Percentiles rank a stretch among this genome's conserved stretches.
These are phyloP conservation scores for Andrena praecox DNA, from an alignment of 2,888 invertebrate genomes.

Conservation along the genomic window DNA sequence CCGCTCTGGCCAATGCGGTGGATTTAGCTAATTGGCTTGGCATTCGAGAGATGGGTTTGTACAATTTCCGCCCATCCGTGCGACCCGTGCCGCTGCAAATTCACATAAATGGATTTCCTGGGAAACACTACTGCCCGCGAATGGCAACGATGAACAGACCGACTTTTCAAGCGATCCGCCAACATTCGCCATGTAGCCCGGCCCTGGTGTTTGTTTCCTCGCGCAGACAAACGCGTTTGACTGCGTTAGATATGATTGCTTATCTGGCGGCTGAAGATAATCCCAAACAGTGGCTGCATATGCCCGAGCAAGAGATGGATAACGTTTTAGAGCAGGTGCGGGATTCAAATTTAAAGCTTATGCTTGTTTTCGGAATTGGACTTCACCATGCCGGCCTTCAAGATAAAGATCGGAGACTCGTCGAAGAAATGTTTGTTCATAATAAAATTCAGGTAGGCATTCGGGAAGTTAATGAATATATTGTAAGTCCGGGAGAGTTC, in stretches of 20 bases:
- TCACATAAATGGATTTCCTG: constrained; percentile 97
- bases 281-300: constrained; percentile 97
- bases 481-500: no score
- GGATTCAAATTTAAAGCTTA: constrained; percentile 96
- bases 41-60: constrained; percentile 94
- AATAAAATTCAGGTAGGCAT: constrained; percentile 94
- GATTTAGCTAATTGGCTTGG: constrained; percentile 99
- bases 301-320: constrained; percentile 94
- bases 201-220: constrained; percentile 98
- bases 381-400: constrained; percentile 99
- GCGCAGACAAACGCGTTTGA: constrained; percentile 97
- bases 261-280: constrained; percentile 95
- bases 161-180: constrained; percentile 96
- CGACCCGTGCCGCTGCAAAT: constrained; percentile 98
- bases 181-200: constrained; percentile 96
- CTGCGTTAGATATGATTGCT: constrained; percentile 97
- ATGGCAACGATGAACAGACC: constrained; percentile 99
- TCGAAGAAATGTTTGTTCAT: constrained; percentile 97
- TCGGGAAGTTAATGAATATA: not conserved
- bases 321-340: constrained; percentile 89
- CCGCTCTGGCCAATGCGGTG: constrained; percentile 98
- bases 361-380: constrained; percentile 98
- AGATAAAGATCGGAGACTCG: constrained; percentile 95
- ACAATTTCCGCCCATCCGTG: constrained; percentile 99
- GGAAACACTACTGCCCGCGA: constrained; percentile 99